These are phyloP conservation scores for Phaethornis superciliosus DNA, from an alignment of 2,113 vertebrate species.

Conservation along the genomic window DNA sequence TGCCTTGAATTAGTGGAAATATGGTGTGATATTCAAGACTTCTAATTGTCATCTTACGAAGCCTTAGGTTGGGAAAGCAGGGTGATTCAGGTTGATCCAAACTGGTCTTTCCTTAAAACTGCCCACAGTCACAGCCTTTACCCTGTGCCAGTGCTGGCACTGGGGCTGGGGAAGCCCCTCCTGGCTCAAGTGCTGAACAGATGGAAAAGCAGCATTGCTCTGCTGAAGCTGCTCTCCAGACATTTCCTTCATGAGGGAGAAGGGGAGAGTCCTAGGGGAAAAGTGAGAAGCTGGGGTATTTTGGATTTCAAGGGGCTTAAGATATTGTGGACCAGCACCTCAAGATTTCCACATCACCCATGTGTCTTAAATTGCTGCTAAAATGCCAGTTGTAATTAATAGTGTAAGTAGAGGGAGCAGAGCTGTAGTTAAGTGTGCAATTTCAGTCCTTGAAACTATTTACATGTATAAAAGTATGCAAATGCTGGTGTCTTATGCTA, in stretches of 20 bases:
- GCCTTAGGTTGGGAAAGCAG: neutral
- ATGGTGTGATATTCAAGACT: neutral
- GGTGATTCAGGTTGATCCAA: neutral
- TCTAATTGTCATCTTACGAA: neutral
- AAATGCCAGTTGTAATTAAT: neutral
- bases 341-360: neutral
- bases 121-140: neutral
- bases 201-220: neutral
- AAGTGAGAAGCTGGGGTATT: neutral
- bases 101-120: neutral
- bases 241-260: neutral
- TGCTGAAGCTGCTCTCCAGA: neutral
- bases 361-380: neutral
- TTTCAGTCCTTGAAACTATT: neutral
- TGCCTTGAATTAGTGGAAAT: neutral
- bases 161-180: fast-evolving
- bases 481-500: constrained; percentile 34
- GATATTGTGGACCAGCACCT: neutral
- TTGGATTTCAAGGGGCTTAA: neutral
- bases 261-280: neutral
- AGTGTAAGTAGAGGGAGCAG: neutral
- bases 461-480: neutral
- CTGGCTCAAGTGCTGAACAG: neutral
- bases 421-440: neutral
- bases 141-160: neutral